These are phyloP conservation scores for Plebejus anna DNA, from an alignment of 2,888 invertebrate genomes.

Conservation along the genomic window DNA sequence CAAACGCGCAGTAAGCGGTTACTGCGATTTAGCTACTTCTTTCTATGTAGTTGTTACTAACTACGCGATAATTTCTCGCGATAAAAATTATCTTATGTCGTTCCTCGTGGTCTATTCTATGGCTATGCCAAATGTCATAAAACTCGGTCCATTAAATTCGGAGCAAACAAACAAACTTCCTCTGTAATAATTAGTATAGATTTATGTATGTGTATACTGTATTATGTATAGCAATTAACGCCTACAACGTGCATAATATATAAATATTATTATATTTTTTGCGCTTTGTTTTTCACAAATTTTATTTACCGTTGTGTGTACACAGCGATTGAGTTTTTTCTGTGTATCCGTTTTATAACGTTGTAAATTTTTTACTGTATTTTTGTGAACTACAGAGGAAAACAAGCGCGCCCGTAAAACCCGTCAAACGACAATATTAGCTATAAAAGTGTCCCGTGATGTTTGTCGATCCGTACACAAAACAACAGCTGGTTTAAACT, in stretches of 20 bases:
- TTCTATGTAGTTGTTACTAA: too few species aligned
- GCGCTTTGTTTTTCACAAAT: neutral
- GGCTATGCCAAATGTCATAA: too few species aligned
- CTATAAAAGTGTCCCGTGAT: constrained; percentile 21
- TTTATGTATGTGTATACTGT: too few species aligned
- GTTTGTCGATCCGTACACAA: neutral
- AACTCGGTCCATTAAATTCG: too few species aligned
- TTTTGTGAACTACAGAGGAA: constrained; percentile 14
- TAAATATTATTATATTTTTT: neutral
- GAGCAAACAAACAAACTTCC: too few species aligned
- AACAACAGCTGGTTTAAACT: neutral
- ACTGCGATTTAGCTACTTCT: too few species aligned
- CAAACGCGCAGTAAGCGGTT: too few species aligned
- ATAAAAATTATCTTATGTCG: too few species aligned
- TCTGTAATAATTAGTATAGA: too few species aligned
- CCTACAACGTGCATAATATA: neutral
- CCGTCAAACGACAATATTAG: constrained; percentile 18
- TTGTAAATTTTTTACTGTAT: constrained; percentile 3
- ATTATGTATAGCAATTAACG: neutral
- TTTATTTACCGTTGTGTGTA: neutral
- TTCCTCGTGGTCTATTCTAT: too few species aligned
- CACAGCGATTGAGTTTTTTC: neutral
- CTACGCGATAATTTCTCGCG: too few species aligned
- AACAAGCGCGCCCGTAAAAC: constrained; percentile 15
- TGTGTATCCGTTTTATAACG: neutral